Percentiles rank a stretch among this genome's conserved stretches.
Conservation (phyloP, 2,113 vertebrate genomes). For the Motacilla tschutschensis region DNA sequence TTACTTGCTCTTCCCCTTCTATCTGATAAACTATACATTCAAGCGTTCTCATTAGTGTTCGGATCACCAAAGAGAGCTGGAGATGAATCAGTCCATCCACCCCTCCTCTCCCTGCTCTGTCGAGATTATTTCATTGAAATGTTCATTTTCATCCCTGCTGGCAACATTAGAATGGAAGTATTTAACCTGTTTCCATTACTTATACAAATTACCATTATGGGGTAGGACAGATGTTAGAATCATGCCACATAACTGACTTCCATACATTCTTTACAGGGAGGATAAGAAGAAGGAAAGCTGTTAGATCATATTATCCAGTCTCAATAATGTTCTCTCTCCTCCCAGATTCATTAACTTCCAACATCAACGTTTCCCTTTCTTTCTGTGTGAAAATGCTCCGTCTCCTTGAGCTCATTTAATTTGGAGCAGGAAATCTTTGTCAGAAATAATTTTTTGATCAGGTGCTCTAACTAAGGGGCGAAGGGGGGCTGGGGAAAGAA, state of each 20-base stretch:
- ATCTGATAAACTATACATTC: slow-evolving; percentile 61
- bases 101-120: slow-evolving; percentile 56
- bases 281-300: slow-evolving; percentile 51
- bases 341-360: slow-evolving; percentile 67
- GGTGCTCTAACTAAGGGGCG: slow-evolving; percentile 66
- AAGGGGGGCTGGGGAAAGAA: slow-evolving; percentile 38
- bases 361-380: slow-evolving; percentile 50
- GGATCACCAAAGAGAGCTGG: slow-evolving; percentile 54
- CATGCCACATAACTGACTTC: slow-evolving; percentile 62
- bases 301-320: slow-evolving; percentile 57
- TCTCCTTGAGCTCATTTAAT: slow-evolving; percentile 66
- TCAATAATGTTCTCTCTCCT: slow-evolving; percentile 51
- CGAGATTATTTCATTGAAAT: slow-evolving; percentile 68
- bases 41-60: slow-evolving; percentile 58
- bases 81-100: slow-evolving; percentile 56
- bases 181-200: slow-evolving; percentile 78
- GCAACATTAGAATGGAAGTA: slow-evolving; percentile 73
- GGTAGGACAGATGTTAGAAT: slow-evolving; percentile 71
- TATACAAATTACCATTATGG: slow-evolving; percentile 71
- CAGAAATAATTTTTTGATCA: slow-evolving; percentile 70
- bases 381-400: slow-evolving; percentile 50
- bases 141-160: slow-evolving; percentile 72
- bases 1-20: slow-evolving; percentile 39
- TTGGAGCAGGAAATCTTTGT: slow-evolving; percentile 68
- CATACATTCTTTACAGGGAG: slow-evolving; percentile 54